A percentile compares a stretch with the other conserved stretches of the same genome.
Evolutionary conservation across 2,113 vertebrate species (phyloP).

Genomic region (Rutilus rutilus): DNA sequence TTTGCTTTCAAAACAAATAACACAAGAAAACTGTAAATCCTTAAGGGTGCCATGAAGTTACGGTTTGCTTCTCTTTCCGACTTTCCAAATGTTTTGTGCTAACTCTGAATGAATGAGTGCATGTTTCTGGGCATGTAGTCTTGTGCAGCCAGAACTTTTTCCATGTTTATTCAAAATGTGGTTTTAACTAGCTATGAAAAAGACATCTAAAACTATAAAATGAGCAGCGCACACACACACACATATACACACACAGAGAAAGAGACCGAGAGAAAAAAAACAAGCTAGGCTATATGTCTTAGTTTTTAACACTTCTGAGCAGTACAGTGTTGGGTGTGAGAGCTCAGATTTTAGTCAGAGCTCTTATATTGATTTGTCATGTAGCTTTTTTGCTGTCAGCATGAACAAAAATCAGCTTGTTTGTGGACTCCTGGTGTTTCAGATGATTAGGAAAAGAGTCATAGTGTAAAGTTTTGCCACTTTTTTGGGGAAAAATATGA

Average conservation of each 20-base stretch:
- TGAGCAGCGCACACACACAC: too few species aligned
- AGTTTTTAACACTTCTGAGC: too few species aligned
- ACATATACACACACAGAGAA: too few species aligned
- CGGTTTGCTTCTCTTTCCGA: neutral
- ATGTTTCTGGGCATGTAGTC: too few species aligned
- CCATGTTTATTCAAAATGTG: too few species aligned
- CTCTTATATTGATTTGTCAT: neutral
- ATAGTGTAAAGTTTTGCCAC: neutral
- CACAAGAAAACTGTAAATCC: neutral
- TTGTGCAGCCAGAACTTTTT: too few species aligned
- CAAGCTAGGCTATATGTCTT: too few species aligned
- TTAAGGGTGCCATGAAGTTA: neutral
- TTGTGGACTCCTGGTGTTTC: neutral
- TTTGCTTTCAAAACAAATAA: slow-evolving; percentile 1
- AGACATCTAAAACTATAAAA: too few species aligned
- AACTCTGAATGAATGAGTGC: neutral
- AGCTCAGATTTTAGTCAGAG: neutral
- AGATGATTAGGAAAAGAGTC: neutral
- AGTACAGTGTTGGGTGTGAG: too few species aligned
- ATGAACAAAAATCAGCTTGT: neutral
- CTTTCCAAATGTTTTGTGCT: neutral
- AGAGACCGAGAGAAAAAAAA: too few species aligned
- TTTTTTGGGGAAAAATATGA: neutral
- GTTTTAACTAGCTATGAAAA: too few species aligned
- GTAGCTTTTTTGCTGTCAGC: neutral